Base-by-base conservation (phyloP, 2,888 invertebrate genomes). In the Trichopoda pennipes region DNA sequence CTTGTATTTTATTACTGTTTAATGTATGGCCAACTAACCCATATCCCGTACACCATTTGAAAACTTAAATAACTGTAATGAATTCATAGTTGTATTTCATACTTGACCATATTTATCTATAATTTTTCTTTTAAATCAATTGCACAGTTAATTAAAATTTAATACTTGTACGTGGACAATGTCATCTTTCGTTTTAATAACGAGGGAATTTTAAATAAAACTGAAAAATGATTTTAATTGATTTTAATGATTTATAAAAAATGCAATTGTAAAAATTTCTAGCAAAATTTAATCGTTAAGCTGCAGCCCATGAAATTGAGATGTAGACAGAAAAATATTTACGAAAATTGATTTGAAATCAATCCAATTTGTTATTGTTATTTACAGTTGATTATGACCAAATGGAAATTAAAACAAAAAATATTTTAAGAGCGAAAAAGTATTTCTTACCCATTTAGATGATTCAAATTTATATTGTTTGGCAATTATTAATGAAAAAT, bases 141-240 rank as follows among this genome's bases (percentile, higher is more conserved):
- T 32, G 44, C 28, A 44, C 44, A 63, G 55, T 55, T 63, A 63
- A 73, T 63, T 73, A 73, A 73, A 44, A 73, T 73, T 73, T 63
- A 9, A 63, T 53, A 19, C 44, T 44, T 61, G 61, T 63, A 61
- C 60, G 17, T 60, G n/a, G 21, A 19, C 49, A 38, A 21, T 28
- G 23, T 28, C 61, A 61, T 19, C 38, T 60, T 17, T 70, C 28
- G 1, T 12, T 56, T 16, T 14, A 17, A 28, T 17, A 32, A 32
- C 12, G 32, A 70, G 49, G 44, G 9, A 44, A 47, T 47, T 19
- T 8, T 35, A 66, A 35, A 35, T 35, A 49, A 49, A 32, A 49
- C 53, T n/a, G 32, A n/a, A 28, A 28, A 55, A 68, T 32, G 23
- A 17, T 42, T 56, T 69, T 69, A 28, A 69, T 69, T 69, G 55